Conservation (phyloP, 2,888 invertebrate genomes). For the Cerastis leucographa region DNA sequence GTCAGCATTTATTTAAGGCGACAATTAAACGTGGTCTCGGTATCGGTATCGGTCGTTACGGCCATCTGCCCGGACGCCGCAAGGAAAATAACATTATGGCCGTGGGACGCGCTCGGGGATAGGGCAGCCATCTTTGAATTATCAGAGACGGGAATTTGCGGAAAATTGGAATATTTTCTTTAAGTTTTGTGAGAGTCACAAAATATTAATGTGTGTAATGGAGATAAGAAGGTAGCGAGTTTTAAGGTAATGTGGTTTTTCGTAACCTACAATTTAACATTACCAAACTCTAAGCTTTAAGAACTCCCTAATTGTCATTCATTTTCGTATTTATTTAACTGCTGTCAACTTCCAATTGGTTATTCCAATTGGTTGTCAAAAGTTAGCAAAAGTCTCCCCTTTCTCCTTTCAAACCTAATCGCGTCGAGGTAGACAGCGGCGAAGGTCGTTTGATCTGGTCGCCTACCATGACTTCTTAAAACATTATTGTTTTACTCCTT, state of each 20-base stretch:
- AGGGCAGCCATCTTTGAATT: conserved; percentile 32
- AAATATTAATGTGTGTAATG: not conserved
- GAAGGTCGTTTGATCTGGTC: too few species aligned
- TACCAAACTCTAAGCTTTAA: not conserved
- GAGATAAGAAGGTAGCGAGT: not conserved
- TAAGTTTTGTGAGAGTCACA: not conserved
- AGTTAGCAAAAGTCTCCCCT: too few species aligned
- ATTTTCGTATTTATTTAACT: not conserved
- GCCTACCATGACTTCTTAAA: too few species aligned
- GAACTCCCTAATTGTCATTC: not conserved
- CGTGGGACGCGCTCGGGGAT: conserved; percentile 32
- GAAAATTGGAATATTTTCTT: not conserved
- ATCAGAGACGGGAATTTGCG: not conserved
- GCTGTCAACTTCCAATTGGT: not conserved
- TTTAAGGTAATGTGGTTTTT: not conserved
- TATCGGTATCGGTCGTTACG: conserved; percentile 59
- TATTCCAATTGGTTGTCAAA: too few species aligned
- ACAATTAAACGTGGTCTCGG: conserved; percentile 63
- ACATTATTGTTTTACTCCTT: too few species aligned
- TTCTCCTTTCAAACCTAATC: too few species aligned
- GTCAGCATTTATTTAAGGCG: conserved; percentile 67
- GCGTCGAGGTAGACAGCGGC: too few species aligned
- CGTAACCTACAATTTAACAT: not conserved
- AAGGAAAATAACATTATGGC: conserved; percentile 64
- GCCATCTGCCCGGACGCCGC: conserved; percentile 61